phyloP scores from a whole-genome alignment of 2,113 vertebrate species.

The Chlorodrepanis virens region DNA sequence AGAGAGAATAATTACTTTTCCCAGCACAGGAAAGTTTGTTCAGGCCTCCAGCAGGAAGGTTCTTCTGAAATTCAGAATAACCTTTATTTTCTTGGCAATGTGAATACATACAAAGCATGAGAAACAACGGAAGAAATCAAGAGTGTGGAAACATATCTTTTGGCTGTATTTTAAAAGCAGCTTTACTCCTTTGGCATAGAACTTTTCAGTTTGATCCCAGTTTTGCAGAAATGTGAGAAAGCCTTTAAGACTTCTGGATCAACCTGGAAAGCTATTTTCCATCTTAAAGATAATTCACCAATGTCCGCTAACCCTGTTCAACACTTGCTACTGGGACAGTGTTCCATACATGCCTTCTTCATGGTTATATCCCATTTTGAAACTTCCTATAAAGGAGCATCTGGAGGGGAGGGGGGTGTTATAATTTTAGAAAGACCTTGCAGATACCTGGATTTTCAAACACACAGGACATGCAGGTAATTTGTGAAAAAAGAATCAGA shows the following conservation, averaged over 20 bases:
- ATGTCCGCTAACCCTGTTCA: background rate
- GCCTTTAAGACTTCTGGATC: background rate
- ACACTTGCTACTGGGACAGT: background rate
- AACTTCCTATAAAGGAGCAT: background rate
- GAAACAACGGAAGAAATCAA: background rate
- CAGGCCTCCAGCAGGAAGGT: background rate
- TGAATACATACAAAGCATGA: background rate
- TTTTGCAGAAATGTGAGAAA: background rate
- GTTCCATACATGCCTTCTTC: background rate
- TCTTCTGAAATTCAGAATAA: background rate
- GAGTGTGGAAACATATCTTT: background rate
- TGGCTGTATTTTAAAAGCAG: background rate
- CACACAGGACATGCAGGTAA: rapidly evolving
- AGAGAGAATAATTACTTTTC: background rate
- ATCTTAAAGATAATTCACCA: background rate
- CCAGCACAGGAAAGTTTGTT: background rate
- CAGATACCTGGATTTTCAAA: background rate
- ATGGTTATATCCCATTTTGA: background rate
- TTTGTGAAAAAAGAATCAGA: background rate
- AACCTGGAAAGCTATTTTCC: background rate
- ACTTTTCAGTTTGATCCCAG: background rate
- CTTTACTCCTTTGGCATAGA: background rate
- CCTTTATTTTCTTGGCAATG: background rate
- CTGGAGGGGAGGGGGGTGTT: rapidly evolving
- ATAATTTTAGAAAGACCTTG: background rate